Evolutionary conservation across 1,140 invertebrate genomes (phyloP), one percentile per base, ranked within the genome.

Genomic region (Drosophila malerkotliana): DNA sequence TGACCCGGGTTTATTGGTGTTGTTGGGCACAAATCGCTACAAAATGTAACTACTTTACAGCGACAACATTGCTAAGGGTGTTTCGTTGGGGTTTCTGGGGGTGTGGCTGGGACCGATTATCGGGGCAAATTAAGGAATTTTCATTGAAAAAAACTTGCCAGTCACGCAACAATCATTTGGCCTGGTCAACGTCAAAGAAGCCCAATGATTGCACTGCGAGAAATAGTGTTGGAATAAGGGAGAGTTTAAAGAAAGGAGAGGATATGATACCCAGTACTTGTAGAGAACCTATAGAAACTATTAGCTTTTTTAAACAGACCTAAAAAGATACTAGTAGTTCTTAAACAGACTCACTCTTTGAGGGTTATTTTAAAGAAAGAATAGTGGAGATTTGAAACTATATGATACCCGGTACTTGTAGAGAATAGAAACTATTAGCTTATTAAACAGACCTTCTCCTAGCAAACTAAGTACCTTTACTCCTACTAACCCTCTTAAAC

Each of bases 21-120:
- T 28, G 26, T 37, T 8, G 4, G 39, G 12, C 54, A 68, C 81
- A 87, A 85, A 87, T 85, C 78, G 82, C 74, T 87, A 82, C 82
- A 87, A 87, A 87, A 82, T 87, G 82, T 82, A 87, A 87, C 82
- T 87, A 87, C 83, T 87, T 87, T 87, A 82, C 78, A 87, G 71
- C 78, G 82, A 87, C 82, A 78, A 87, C 77, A 87, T 77, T 74
- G 77, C 53, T 53, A 12, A 41, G 26, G 51, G 26, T 5, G 26
- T 28, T 28, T 7, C 6, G 58, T 37, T 3, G 21, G 45, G 12
- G 18, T 8, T 18, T 18, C 44, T 4, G 12, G 34, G 10, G 53
- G 41, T 44, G 41, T 44, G 41, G 41, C 41, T 7, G 44, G 21
- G 34, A 47, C 54, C 12, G 62, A 32, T 45, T 47, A 8, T 34